Percentiles rank a stretch among this genome's conserved stretches.
Conservation (phyloP, 2,797 vertebrate genomes). For the Hylomyscus alleni region DNA sequence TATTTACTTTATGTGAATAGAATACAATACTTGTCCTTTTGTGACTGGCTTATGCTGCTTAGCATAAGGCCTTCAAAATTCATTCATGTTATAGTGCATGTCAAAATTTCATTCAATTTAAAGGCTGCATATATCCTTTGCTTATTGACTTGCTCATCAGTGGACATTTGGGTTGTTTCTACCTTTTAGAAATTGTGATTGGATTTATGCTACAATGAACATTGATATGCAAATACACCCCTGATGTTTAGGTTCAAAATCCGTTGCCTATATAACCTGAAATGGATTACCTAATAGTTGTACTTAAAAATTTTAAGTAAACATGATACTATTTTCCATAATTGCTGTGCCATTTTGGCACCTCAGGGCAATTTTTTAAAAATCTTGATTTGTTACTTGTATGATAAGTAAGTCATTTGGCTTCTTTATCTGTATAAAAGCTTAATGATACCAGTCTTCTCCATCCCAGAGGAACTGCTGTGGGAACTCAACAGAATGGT, state of each 20-base stretch:
- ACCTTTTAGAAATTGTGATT: background rate
- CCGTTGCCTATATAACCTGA: background rate
- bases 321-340: background rate
- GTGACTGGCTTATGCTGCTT: background rate
- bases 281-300: background rate
- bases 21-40: background rate
- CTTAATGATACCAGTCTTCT: background rate
- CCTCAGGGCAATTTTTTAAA: slow-evolving; percentile 22
- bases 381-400: background rate
- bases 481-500: background rate
- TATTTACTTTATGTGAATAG: background rate
- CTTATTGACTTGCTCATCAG: background rate
- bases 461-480: background rate
- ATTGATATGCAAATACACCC: background rate
- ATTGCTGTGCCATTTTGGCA: background rate
- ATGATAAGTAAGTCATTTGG: background rate
- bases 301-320: background rate
- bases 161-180: slow-evolving; percentile 8
- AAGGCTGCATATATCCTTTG: background rate
- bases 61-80: background rate
- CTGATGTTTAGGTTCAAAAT: slow-evolving; percentile 23
- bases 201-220: background rate
- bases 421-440: background rate
- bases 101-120: background rate
- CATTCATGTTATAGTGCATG: background rate